Base-by-base conservation (phyloP, 2,797 vertebrate species). In the Ctenopoma kingsleyae region DNA sequence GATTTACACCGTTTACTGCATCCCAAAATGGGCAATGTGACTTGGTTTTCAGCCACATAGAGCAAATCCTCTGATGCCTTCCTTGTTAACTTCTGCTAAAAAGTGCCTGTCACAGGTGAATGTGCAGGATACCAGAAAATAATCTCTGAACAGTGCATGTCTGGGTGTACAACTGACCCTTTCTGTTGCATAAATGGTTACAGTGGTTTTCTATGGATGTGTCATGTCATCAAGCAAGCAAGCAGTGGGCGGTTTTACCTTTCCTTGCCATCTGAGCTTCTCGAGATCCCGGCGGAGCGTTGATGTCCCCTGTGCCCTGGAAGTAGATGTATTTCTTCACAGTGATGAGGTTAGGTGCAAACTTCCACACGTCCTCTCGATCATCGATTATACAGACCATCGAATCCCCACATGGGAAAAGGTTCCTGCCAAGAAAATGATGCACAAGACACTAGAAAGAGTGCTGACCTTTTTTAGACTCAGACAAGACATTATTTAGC, bases 321-420 rank as follows among this genome's bases (percentile, higher is more conserved):
- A 99, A 99, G 89, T 99, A 99, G 53, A 96, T 95, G 1, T 99
- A 99, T 73, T 99, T 99, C 94, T 98, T 99, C 92, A 99, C 98
- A 69, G 98, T 97, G 91, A 99, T 98, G 83, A 99, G 94, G 90
- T 99, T 99, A 11, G 97, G 98, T 3, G 98, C 98, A 68, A 98
- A 99, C 86, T 98, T 99, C 98, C 98, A 99, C 60, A 99, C 98
- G 6, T 99, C 98, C 76, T 99, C 98, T 63, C 98, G 93, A 30
- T 99, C 98, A 32, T 99, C 98, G 13, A 99, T 99, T 58, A 99
- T 99, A 90, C 98, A 99, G 71, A 99, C 98, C 98, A 99, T 99
- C 1, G 98, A 97, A 81, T 99, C 98, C 0, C 98, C 98, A 41
- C 98, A 99, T 0, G 98, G 98, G 81, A 99, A 99, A 73, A 99